Evolutionary conservation across 2,113 vertebrate genomes (phyloP), one percentile per base, ranked within the genome.

Genomic region (Scalopus aquaticus): DNA sequence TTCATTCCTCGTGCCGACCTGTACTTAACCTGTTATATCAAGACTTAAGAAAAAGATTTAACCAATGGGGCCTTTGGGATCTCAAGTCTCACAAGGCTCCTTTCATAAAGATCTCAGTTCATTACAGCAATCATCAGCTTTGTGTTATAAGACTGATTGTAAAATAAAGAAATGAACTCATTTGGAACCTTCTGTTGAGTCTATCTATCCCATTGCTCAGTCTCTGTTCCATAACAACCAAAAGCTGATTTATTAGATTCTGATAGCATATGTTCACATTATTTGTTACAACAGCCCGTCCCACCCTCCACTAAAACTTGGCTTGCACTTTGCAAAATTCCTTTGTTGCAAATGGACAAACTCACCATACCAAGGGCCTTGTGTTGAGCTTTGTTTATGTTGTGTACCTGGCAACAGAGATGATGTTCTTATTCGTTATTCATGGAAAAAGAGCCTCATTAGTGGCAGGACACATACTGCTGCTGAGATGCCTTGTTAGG

Each of bases 401-500:
- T 97, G 96, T 98, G 90, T 98, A 98, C 97, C 97, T 98, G 98
- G 98, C 98, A 98, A 98, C 98, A 98, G 97, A 97, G 96, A 97
- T 98, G 97, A 98, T 98, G 97, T 98, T 96, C 97, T 94, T 97
- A 77, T 69, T 98, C 97, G 88, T 98, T 98, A 97, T 98, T 98
- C 98, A 98, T 98, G 98, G 98, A 97, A 98, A 98, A 98, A 97
- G 94, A 94, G 96, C 85, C 97, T 98, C 98, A 98, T 98, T 98
- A 98, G 97, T 97, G 94, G 96, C 96, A 97, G 95, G 30, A 95
- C 96, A 95, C 97, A 93, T 80, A 73, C 94, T 97, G 96, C 97
- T 98, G 97, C 98, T 92, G 97, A 96, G 97, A 96, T 97, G 97
- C 97, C 97, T 98, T 64, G 17, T 98, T 97, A 97, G 81, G 94